Evolutionary conservation across 1,140 invertebrate genomes (phyloP).

Genomic region (Cyphomyrmex costatus): DNA sequence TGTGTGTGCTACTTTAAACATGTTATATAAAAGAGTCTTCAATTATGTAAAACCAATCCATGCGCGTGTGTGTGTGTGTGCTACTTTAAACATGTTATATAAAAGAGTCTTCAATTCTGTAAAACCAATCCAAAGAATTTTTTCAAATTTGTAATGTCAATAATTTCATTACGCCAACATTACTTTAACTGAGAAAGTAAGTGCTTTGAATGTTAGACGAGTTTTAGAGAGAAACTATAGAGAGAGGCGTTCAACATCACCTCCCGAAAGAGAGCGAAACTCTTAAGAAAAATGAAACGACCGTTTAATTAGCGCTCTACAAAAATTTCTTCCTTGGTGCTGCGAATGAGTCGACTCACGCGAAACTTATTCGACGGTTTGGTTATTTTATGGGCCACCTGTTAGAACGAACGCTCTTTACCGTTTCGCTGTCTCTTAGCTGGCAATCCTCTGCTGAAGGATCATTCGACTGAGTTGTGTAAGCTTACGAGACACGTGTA

Average conservation of each 20-base stretch:
- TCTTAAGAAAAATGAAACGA: neutral
- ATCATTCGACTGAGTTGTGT: slow-evolving; percentile 25
- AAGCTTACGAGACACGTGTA: slow-evolving; percentile 10
- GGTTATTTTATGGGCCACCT: slow-evolving; percentile 77
- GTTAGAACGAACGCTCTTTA: slow-evolving; percentile 68
- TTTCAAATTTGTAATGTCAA: too few species aligned
- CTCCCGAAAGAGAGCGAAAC: neutral
- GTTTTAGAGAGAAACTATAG: neutral
- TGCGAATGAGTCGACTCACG: slow-evolving; percentile 16
- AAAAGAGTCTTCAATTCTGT: too few species aligned
- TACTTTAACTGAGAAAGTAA: neutral
- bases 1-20: too few species aligned
- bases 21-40: too few species aligned
- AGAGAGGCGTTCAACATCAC: neutral
- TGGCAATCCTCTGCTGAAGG: slow-evolving; percentile 4
- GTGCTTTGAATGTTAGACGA: neutral
- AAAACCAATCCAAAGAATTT: too few species aligned
- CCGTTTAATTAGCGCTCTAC: slow-evolving; percentile 44
- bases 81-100: too few species aligned
- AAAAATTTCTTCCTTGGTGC: slow-evolving; percentile 51
- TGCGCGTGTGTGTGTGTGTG: too few species aligned
- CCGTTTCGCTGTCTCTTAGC: slow-evolving; percentile 30
- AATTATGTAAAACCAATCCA: too few species aligned
- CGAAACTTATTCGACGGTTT: slow-evolving; percentile 67
- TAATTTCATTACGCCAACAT: too few species aligned